Percentiles rank a stretch among this genome's conserved stretches.
These are phyloP conservation scores for Agonopterix heracliana DNA, from an alignment of 2,888 invertebrate genomes.

Conservation along the genomic window DNA sequence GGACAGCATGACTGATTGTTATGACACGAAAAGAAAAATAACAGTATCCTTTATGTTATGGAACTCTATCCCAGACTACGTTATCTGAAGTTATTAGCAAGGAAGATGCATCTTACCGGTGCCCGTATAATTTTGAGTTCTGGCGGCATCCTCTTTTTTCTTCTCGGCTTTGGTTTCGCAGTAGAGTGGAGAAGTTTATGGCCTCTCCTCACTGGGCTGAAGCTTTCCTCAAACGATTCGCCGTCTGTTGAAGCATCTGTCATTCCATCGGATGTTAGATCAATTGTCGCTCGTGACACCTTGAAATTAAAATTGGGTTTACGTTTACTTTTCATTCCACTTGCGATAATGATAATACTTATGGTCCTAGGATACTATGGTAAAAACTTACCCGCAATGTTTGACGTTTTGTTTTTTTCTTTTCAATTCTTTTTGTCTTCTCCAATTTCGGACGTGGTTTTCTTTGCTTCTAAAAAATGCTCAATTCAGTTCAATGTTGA, in stretches of 20 bases:
- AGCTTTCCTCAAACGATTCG: slow-evolving; percentile 64
- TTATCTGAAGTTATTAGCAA: too few species aligned
- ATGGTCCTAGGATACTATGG: background rate
- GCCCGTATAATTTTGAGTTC: slow-evolving; percentile 68
- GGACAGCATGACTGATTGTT: too few species aligned
- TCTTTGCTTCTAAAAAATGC: slow-evolving; percentile 44
- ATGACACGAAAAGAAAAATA: too few species aligned
- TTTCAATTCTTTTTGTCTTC: slow-evolving; percentile 61
- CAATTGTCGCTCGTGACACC: slow-evolving; percentile 77
- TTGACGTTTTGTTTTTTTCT: slow-evolving; percentile 69
- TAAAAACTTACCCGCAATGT: slow-evolving; percentile 67
- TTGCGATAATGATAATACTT: background rate
- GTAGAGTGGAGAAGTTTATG: slow-evolving; percentile 57
- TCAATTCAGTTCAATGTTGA: too few species aligned
- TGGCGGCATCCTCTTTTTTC: slow-evolving; percentile 73
- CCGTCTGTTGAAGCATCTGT: slow-evolving; percentile 80
- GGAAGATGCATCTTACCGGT: slow-evolving; percentile 35
- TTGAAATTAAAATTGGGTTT: slow-evolving; percentile 22
- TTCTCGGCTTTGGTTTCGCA: slow-evolving; percentile 51
- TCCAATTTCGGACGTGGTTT: slow-evolving; percentile 57
- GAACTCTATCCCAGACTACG: too few species aligned
- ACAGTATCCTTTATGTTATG: too few species aligned
- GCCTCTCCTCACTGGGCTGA: slow-evolving; percentile 62
- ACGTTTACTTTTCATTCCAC: too few species aligned
- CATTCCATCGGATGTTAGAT: slow-evolving; percentile 80